Conservation (phyloP, 2,888 invertebrate genomes). For the Deroplatys truncata region DNA sequence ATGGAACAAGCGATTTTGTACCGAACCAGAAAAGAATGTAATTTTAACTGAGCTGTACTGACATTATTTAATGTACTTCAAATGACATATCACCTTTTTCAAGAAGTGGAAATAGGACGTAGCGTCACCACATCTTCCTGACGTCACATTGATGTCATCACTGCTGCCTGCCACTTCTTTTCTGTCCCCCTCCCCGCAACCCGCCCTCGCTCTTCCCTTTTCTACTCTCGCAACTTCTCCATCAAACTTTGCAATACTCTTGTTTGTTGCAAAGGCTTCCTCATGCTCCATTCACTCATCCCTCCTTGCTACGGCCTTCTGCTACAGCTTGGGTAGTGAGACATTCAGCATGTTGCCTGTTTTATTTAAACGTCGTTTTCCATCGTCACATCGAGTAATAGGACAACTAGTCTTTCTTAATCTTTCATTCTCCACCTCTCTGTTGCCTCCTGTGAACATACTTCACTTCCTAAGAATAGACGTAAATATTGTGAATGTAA, state of each 20-base stretch:
- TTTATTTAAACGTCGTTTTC: neutral
- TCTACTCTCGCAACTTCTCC: slow-evolving; percentile 1
- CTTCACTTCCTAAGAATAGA: neutral
- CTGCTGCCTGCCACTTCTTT: neutral
- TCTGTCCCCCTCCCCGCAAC: neutral
- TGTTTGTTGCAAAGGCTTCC: neutral
- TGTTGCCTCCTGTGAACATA: neutral
- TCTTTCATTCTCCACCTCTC: neutral
- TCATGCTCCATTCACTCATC: neutral
- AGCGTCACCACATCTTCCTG: neutral
- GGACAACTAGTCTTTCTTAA: neutral
- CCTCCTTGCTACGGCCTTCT: neutral
- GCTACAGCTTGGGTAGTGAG: neutral
- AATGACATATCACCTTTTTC: neutral
- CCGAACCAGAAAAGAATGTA: too few relatives aligned
- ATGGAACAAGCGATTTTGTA: too few relatives aligned
- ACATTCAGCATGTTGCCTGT: neutral
- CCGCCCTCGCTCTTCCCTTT: neutral
- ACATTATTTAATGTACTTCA: too few relatives aligned
- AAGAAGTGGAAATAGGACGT: neutral
- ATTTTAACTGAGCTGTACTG: too few relatives aligned
- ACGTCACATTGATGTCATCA: neutral
- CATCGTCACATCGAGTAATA: neutral
- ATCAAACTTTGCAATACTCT: neutral
- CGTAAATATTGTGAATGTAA: neutral